Evolutionary conservation across 2,113 vertebrate genomes (phyloP).

Genomic region (Thomomys bottae): DNA sequence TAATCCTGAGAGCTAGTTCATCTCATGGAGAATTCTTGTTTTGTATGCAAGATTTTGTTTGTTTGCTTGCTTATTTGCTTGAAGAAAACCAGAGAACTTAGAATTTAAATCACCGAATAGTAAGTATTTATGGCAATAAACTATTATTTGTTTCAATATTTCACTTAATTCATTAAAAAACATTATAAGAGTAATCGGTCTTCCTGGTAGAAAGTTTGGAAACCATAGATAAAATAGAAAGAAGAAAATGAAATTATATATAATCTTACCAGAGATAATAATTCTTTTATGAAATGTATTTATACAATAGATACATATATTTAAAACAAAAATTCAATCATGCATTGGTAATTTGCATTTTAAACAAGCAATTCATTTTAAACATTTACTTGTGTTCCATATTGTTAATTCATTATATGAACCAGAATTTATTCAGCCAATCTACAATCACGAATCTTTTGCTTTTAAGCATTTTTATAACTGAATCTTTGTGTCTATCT

Average conservation of each 20-base stretch:
- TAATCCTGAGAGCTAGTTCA: not conserved
- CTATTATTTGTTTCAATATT: slow-evolving; percentile 36
- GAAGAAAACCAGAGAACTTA: not conserved
- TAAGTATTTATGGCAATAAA: not conserved
- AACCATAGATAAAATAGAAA: slow-evolving; percentile 32
- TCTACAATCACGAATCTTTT: not conserved
- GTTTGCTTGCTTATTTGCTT: not conserved
- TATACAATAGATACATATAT: not conserved
- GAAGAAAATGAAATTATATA: not conserved
- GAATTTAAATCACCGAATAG: slow-evolving; percentile 27
- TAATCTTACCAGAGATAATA: not conserved
- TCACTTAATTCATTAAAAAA: not conserved
- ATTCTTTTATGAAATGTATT: not conserved
- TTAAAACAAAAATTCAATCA: slow-evolving; percentile 23
- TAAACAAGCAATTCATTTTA: not conserved
- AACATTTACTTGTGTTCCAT: not conserved
- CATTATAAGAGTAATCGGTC: not conserved
- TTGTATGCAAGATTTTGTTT: not conserved
- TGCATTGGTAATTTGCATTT: not conserved
- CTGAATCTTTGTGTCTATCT: not conserved
- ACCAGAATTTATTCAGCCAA: not conserved
- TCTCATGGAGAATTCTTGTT: not conserved
- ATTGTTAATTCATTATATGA: not conserved
- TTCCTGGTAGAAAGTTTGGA: slow-evolving; percentile 17
- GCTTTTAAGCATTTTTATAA: not conserved